Conservation (phyloP, 2,888 invertebrate species). For the Cryptocheilus praepositus region DNA sequence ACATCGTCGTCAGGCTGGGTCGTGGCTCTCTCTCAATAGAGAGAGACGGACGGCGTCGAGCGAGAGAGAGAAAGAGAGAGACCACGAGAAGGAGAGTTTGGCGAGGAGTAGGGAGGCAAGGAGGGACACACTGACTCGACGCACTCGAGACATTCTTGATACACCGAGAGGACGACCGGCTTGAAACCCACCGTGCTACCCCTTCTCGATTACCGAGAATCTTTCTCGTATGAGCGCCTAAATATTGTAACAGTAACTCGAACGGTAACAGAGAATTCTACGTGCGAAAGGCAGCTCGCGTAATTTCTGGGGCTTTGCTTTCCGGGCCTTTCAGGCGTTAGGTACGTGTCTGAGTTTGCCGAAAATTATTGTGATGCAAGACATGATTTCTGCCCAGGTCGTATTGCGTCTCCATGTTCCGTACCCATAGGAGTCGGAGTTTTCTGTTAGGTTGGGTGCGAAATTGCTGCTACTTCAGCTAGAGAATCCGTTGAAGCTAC, state of each 20-base stretch:
- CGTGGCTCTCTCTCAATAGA: conserved; percentile 34
- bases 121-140: conserved; percentile 38
- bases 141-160: conserved; percentile 54
- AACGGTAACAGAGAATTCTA: not conserved
- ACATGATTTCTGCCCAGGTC: no score
- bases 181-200: conserved; percentile 23
- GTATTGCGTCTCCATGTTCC: no score
- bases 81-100: conserved; percentile 37
- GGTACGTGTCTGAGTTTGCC: no score
- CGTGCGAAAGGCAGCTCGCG: no score
- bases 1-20: conserved; percentile 65
- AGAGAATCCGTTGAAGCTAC: no score
- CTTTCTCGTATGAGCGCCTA: conserved; percentile 21
- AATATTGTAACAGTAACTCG: conserved; percentile 32
- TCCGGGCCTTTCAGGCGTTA: no score
- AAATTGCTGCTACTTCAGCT: no score
- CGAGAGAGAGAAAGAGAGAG: conserved; percentile 12
- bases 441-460: no score
- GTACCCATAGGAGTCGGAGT: no score
- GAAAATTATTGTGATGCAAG: no score
- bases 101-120: conserved; percentile 15
- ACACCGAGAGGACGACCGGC: conserved; percentile 44
- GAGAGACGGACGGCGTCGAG: conserved; percentile 2
- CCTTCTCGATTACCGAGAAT: conserved; percentile 19
- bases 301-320: no score